A percentile compares a stretch with the other conserved stretches of the same genome.
Conservation (phyloP, 2,113 vertebrate species). For the Xiphophorus hellerii region DNA sequence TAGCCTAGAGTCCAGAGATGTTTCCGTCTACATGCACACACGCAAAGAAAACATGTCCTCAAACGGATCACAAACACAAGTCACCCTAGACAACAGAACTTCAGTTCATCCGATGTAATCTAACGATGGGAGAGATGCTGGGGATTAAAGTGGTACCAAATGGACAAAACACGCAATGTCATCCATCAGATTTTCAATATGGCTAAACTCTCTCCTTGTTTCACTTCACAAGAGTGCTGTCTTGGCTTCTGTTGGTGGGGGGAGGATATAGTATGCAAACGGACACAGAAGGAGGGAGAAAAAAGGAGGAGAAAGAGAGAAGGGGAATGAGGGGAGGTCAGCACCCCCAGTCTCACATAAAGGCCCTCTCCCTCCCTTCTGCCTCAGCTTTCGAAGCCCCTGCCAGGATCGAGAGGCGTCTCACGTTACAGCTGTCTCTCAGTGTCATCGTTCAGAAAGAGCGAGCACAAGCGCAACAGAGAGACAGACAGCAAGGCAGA, state of each 20-base stretch:
- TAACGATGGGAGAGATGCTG: constrained; percentile 22
- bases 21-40: constrained; percentile 63
- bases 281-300: constrained; percentile 47
- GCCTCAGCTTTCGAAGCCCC: constrained; percentile 71
- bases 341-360: constrained; percentile 76
- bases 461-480: constrained; percentile 50
- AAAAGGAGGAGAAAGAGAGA: constrained; percentile 61
- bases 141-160: constrained; percentile 20
- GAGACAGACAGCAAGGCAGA: constrained; percentile 26
- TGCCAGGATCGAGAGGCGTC: constrained; percentile 77
- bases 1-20: constrained; percentile 70
- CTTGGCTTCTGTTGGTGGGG: constrained; percentile 57
- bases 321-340: constrained; percentile 76
- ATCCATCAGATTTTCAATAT: constrained; percentile 53
- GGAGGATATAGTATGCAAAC: constrained; percentile 57
- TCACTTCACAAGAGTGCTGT: constrained; percentile 48
- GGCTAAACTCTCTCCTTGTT: constrained; percentile 28
- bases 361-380: constrained; percentile 74
- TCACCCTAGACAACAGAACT: constrained; percentile 29
- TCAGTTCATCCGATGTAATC: constrained; percentile 10
- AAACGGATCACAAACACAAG: constrained; percentile 42
- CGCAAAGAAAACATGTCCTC: constrained; percentile 25
- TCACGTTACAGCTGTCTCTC: constrained; percentile 83
- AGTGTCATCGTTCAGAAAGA: constrained; percentile 78
- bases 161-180: constrained; percentile 24